Percentiles rank a stretch among this genome's conserved stretches.
Conservation (phyloP, 2,113 vertebrate genomes). For the Origma solitaria region DNA sequence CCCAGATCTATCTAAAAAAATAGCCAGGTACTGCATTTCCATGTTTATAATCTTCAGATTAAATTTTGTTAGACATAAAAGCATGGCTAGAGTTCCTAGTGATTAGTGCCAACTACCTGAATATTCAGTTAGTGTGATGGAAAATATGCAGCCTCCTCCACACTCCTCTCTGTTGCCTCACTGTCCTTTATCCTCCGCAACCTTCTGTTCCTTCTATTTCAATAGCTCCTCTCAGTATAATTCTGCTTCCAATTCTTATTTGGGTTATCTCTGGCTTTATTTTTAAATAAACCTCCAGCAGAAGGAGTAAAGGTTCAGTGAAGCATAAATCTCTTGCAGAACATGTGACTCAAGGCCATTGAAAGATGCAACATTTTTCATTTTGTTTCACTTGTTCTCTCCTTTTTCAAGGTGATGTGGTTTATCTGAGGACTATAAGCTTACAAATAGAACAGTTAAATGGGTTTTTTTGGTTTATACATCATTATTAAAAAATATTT, state of each 20-base stretch:
- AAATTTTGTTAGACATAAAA: background rate
- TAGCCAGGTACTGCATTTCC: background rate
- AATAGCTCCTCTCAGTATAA: background rate
- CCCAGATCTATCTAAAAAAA: background rate
- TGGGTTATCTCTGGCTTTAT: background rate
- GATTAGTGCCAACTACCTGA: background rate
- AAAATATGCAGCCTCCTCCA: background rate
- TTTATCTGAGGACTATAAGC: background rate
- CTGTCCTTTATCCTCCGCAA: background rate
- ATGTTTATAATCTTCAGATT: background rate
- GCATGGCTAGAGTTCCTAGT: background rate
- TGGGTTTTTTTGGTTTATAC: background rate
- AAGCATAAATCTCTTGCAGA: background rate
- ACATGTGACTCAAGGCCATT: background rate
- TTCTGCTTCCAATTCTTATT: background rate
- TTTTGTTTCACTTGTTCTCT: background rate
- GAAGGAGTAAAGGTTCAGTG: background rate
- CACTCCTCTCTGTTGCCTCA: fast-evolving
- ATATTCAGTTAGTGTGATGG: background rate
- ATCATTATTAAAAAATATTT: background rate
- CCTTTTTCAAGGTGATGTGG: background rate
- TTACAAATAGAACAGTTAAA: background rate
- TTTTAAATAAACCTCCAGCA: background rate
- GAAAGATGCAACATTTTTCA: background rate
- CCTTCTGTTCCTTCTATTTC: background rate